Evolutionary conservation across 2,888 invertebrate genomes (phyloP).

Genomic region (Gymnocheta viridis): DNA sequence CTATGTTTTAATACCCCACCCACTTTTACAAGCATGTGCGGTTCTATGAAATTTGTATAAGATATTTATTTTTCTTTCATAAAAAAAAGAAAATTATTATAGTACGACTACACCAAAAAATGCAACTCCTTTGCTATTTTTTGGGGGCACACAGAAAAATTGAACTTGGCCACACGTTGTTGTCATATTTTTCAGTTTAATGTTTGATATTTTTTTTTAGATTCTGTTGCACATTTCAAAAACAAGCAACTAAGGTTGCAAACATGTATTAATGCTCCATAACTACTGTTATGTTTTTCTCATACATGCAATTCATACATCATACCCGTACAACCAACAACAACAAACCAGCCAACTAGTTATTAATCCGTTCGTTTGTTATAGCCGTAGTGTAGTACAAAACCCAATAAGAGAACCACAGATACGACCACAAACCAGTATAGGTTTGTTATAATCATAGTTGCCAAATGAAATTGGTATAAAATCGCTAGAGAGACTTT

Average conservation of each 20-base stretch:
- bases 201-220: neutral
- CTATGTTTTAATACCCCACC: no score
- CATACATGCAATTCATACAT: conserved; percentile 48
- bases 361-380: conserved; percentile 35
- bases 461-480: neutral
- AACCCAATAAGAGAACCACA: conserved; percentile 22
- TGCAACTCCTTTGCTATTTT: conserved; percentile 1
- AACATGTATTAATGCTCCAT: conserved; percentile 44
- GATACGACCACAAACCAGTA: conserved; percentile 49
- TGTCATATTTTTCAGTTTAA: conserved; percentile 48
- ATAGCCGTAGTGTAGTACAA: neutral
- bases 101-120: neutral
- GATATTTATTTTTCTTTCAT: no score
- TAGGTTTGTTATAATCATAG: conserved; percentile 31
- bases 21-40: no score
- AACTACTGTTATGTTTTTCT: conserved; percentile 54
- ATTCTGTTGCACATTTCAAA: conserved; percentile 43
- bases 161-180: conserved; percentile 65
- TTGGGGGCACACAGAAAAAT: conserved; percentile 38
- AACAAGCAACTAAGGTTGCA: conserved; percentile 55
- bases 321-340: conserved; percentile 33
- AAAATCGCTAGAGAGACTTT: no score
- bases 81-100: no score
- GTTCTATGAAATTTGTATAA: no score
- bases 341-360: conserved; percentile 14